These are phyloP conservation scores for Eutrigla gurnardus DNA, from an alignment of 2,797 vertebrate species.

Conservation along the genomic window DNA sequence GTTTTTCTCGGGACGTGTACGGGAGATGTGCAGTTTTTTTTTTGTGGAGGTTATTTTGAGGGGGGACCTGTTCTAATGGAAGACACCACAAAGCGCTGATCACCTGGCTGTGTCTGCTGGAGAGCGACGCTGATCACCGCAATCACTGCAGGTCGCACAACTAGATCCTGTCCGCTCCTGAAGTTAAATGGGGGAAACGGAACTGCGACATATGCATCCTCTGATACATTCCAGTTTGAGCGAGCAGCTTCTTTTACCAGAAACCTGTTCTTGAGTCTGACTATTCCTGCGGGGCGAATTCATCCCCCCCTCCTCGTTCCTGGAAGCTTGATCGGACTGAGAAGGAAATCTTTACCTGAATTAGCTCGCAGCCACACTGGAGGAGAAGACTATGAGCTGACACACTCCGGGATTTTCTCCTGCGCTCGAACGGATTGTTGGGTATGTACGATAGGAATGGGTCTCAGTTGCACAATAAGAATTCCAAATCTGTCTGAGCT, in stretches of 20 bases:
- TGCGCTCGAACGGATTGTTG: conserved; percentile 70
- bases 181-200: conserved; percentile 78
- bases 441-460: conserved; percentile 74
- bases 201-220: conserved; percentile 74
- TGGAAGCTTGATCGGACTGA: conserved; percentile 63
- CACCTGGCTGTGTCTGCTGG: conserved; percentile 72
- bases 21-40: conserved; percentile 71
- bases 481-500: conserved; percentile 61
- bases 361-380: conserved; percentile 61
- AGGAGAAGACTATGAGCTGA: conserved; percentile 77
- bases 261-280: conserved; percentile 63
- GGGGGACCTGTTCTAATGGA: conserved; percentile 66
- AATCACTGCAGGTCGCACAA: conserved; percentile 71
- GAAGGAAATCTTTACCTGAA: conserved; percentile 72
- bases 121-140: conserved; percentile 75
- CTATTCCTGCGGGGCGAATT: conserved; percentile 50
- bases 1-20: conserved; percentile 52
- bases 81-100: conserved; percentile 73
- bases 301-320: conserved; percentile 5
- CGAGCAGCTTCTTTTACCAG: conserved; percentile 55
- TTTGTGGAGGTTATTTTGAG: background rate
- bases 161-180: conserved; percentile 64
- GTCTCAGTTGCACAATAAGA: conserved; percentile 53
- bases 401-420: conserved; percentile 63
- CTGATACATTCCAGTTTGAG: conserved; percentile 61